Evolutionary conservation across 1,140 invertebrate genomes (phyloP).

Genomic region (Drosophila watanabei): DNA sequence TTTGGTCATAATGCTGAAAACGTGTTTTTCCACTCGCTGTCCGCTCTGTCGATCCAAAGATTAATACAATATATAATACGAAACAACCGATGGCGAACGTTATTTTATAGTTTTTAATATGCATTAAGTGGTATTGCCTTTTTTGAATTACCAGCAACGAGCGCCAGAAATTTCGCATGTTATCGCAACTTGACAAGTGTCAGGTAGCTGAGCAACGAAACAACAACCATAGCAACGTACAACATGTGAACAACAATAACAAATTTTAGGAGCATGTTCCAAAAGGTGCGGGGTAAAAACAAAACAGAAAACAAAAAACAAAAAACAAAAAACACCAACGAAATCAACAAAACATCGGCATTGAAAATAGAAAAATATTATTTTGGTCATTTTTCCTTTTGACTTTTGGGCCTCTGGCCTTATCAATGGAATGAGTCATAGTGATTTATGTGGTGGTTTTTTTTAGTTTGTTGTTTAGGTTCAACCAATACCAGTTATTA

Average conservation of each 20-base stretch:
- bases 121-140: slow-evolving; percentile 78
- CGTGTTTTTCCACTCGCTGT: slow-evolving; percentile 61
- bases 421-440: slow-evolving; percentile 43
- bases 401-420: slow-evolving; percentile 38
- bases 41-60: slow-evolving; percentile 25
- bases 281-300: slow-evolving; percentile 25
- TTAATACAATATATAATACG: slow-evolving; percentile 52
- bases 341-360: slow-evolving; percentile 49
- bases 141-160: slow-evolving; percentile 33
- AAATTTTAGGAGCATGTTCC: slow-evolving; percentile 69
- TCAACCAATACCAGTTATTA: slow-evolving; percentile 10
- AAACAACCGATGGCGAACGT: slow-evolving; percentile 70
- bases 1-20: slow-evolving; percentile 71
- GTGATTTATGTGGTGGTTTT: slow-evolving; percentile 1
- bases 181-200: slow-evolving; percentile 78
- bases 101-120: slow-evolving; percentile 74
- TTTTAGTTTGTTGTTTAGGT: not conserved
- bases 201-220: slow-evolving; percentile 55
- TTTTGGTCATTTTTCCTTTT: slow-evolving; percentile 39
- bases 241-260: slow-evolving; percentile 51
- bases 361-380: slow-evolving; percentile 55
- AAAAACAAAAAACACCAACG: slow-evolving; percentile 8
- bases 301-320: slow-evolving; percentile 9
- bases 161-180: slow-evolving; percentile 76
- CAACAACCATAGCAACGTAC: slow-evolving; percentile 14